Evolutionary conservation across 2,113 vertebrate genomes (phyloP).

Genomic region (Mus pahari): DNA sequence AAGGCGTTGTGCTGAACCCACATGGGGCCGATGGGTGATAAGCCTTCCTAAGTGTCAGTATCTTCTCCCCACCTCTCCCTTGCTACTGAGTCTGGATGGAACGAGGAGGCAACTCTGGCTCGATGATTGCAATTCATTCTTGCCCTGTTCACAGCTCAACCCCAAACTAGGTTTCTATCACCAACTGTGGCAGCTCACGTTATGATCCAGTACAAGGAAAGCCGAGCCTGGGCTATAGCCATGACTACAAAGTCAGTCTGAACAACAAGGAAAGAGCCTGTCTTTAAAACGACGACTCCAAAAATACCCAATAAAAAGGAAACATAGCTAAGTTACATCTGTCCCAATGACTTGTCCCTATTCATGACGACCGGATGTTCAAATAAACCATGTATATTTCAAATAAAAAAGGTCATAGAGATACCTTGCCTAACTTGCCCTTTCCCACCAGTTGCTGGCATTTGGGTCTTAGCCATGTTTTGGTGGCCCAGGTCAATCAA

Average conservation of each 20-base stretch:
- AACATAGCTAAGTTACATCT: background rate
- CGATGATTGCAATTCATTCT: too few species aligned
- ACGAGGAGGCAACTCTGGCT: background rate
- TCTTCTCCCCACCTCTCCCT: too few species aligned
- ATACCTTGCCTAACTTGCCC: accelerated
- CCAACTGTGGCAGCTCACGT: too few species aligned
- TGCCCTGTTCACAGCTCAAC: background rate
- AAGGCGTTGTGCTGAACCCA: background rate
- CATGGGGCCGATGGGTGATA: background rate
- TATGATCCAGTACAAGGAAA: background rate
- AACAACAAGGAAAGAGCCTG: background rate
- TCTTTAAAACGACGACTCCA: background rate
- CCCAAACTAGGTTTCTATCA: background rate
- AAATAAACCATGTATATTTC: background rate
- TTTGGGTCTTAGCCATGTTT: background rate
- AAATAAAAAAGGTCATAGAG: accelerated
- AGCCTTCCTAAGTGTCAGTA: background rate
- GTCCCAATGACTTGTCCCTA: background rate
- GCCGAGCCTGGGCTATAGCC: background rate
- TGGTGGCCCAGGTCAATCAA: background rate
- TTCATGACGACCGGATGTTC: background rate
- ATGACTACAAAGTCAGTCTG: background rate
- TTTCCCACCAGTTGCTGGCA: background rate
- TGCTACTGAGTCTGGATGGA: background rate
- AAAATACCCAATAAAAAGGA: background rate